Evolutionary conservation across 2,797 vertebrate species (phyloP).

Genomic region (Sebastes cheni): DNA sequence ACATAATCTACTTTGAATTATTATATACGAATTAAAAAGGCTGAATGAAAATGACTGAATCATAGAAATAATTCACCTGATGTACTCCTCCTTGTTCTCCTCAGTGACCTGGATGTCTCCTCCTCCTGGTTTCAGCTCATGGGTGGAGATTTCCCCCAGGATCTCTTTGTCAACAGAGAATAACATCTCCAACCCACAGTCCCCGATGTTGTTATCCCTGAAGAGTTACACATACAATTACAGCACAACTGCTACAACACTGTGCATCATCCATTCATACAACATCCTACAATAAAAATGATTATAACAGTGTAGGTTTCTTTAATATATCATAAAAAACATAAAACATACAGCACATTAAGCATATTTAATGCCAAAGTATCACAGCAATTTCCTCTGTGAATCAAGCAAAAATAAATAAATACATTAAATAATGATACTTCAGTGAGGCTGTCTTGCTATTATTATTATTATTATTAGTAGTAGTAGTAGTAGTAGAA

Average conservation of each 20-base stretch:
- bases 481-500: too few relatives aligned
- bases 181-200: conserved; percentile 97
- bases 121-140: conserved; percentile 92
- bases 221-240: neutral
- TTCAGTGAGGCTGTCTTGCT: neutral
- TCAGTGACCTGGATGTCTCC: conserved; percentile 95
- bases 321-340: neutral
- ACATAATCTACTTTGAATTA: neutral
- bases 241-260: neutral
- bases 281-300: too few relatives aligned
- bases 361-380: neutral
- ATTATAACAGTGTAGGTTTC: too few relatives aligned
- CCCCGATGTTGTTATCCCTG: conserved; percentile 97
- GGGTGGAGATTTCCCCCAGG: conserved; percentile 94
- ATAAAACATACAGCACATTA: neutral
- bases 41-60: neutral
- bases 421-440: neutral
- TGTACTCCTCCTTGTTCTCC: conserved; percentile 98
- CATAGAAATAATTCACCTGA: conserved; percentile 83
- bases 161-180: conserved; percentile 99
- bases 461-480: too few relatives aligned
- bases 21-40: neutral
- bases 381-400: neutral
- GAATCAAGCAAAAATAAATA: neutral
- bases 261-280: neutral